phyloP scores from a whole-genome alignment of 1,140 invertebrate genomes.

The Drosophila suzukii region DNA sequence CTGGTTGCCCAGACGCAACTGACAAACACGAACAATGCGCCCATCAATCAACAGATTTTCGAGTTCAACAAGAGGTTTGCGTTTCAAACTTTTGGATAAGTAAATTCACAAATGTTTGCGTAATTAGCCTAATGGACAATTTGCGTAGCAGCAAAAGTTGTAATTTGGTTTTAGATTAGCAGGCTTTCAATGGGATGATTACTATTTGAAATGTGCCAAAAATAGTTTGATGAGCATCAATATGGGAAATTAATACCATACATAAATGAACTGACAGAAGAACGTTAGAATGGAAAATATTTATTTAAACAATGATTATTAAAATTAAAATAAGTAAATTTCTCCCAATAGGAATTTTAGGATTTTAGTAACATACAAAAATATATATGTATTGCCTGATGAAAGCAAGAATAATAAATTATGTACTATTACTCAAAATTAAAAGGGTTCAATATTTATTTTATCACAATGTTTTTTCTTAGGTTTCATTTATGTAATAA shows the following conservation, averaged over 20 bases:
- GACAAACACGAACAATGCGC: conserved; percentile 65
- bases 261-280: no score
- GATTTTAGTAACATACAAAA: no score
- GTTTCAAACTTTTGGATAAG: conserved; percentile 31
- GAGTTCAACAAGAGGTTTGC: conserved; percentile 51
- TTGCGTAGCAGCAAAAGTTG: conserved; percentile 43
- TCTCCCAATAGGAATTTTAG: no score
- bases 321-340: no score
- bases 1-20: conserved; percentile 35
- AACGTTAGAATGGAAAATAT: no score
- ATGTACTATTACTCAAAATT: no score
- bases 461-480: neutral
- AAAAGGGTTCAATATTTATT: neutral
- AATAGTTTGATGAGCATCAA: neutral
- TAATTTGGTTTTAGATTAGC: neutral
- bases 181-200: neutral
- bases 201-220: conserved; percentile 1
- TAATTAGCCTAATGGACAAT: conserved; percentile 69
- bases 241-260: no score
- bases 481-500: neutral
- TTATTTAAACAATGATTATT: no score
- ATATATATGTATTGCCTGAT: no score
- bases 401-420: no score
- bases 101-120: conserved; percentile 45
- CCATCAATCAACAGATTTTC: conserved; percentile 72